Percentiles rank a stretch among this genome's conserved stretches.
phyloP scores from a whole-genome alignment of 2,888 invertebrate genomes.

The Andrena fulva region DNA sequence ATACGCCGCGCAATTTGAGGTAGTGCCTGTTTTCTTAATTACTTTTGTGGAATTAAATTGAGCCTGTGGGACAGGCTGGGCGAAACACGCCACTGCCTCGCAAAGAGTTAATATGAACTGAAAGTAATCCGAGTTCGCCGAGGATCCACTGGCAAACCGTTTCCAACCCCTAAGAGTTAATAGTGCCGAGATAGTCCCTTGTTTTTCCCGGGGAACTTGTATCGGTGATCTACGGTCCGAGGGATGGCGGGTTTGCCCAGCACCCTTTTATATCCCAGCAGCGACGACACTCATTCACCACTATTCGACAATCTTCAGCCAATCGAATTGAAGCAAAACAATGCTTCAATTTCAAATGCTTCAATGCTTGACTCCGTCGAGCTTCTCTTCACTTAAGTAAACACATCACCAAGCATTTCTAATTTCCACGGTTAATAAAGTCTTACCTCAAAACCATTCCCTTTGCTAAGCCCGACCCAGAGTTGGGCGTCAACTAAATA shows the following conservation, averaged over 20 bases:
- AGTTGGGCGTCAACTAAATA: no score
- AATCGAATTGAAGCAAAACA: neutral
- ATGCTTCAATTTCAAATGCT: no score
- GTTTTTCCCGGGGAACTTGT: conserved; percentile 33
- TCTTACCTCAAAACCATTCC: no score
- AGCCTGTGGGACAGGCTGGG: conserved; percentile 4
- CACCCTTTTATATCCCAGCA: neutral
- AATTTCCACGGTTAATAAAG: no score
- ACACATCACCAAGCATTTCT: no score
- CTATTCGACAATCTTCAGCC: neutral
- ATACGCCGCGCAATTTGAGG: conserved; percentile 45
- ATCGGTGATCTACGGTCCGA: conserved; percentile 25
- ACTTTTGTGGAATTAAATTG: conserved; percentile 55
- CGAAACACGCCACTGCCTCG: neutral
- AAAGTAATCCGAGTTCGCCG: conserved; percentile 52
- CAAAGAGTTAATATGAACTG: conserved; percentile 49
- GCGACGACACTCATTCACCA: neutral
- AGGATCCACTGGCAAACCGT: conserved; percentile 30
- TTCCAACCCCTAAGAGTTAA: conserved; percentile 39
- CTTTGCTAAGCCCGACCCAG: no score
- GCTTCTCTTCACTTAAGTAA: no score
- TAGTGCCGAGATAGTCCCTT: conserved; percentile 25
- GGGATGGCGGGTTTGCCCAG: neutral
- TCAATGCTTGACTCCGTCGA: no score
- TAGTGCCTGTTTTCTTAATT: conserved; percentile 54